Evolutionary conservation across 2,113 vertebrate species (phyloP), one percentile per base, ranked within the genome.

Genomic region (Hiodon alosoides): DNA sequence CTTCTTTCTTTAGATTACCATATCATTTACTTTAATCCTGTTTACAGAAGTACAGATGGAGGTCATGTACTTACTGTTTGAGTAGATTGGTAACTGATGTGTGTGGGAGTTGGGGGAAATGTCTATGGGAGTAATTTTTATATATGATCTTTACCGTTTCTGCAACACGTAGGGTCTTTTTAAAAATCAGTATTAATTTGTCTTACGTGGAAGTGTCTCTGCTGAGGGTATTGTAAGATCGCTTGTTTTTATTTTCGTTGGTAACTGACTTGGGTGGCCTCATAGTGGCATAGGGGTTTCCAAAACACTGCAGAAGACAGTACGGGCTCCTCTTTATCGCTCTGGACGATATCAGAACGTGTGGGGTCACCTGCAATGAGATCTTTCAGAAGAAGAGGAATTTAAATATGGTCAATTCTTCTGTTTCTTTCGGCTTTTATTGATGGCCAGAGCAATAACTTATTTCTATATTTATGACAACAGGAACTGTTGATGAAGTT

Each of bases 121-220:
- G 31, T 31, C 2, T 31, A 31, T 31, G 31, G 31, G 31, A 31
- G 31, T 31, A 31, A 31, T 71, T 71, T 71, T 53, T 71, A 54
- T 59, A 11, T 14, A 9, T 31, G 17, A 53, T 14, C n/a, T 16
- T 6, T 53, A 17, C 74, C 69, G 47, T 9, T 31, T 6, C 69
- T 58, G 10, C 69, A 47, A 71, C 54, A 8, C 47, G 7, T 9
- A 75, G 74, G 13, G 74, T 48, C 50, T 47, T 54, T 3, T 13
- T 62, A 68, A 31, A 31, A 31, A 75, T 75, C 74, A 69, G 67
- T 51, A 48, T 46, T 69, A 55, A 69, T 66, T 31, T 6, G 46
- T 57, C 66, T 55, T 66, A 69, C 11, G 65, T 52, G 74, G 66
- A 75, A 75, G 47, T 14, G 47, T 69, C 55, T 60, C 58, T 31